A percentile compares a stretch with the other conserved stretches of the same genome.
Conservation (phyloP, 1,140 invertebrate species). For the Maconellicoccus hirsutus region DNA sequence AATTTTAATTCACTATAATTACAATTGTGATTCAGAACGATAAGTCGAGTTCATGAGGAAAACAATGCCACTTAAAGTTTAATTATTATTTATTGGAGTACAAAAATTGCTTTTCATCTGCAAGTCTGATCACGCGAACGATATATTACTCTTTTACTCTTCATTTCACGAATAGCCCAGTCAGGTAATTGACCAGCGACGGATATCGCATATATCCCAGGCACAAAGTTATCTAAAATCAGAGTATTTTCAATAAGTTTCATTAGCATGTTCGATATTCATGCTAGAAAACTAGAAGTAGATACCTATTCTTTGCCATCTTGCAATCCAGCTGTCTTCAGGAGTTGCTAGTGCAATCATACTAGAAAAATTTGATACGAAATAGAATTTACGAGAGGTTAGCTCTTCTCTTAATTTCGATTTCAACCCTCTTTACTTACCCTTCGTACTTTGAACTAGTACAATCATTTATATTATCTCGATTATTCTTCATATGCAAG, state of each 20-base stretch:
- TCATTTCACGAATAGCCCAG: constrained; percentile 80
- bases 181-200: constrained; percentile 80
- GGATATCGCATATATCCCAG: constrained; percentile 91
- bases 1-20: background rate
- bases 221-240: constrained; percentile 63
- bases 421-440: constrained; percentile 39
- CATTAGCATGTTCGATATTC: no score
- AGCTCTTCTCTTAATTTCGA: background rate
- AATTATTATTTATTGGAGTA: no score
- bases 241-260: background rate
- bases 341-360: constrained; percentile 88
- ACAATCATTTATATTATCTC: constrained; percentile 91
- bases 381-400: background rate
- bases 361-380: constrained; percentile 37
- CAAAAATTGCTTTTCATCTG: no score
- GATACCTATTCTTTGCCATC: constrained; percentile 94
- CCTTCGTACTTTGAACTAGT: constrained; percentile 97
- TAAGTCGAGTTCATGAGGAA: no score
- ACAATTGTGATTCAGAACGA: no score
- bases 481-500: constrained; percentile 84
- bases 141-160: constrained; percentile 76
- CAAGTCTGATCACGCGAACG: constrained; percentile 78
- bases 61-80: no score
- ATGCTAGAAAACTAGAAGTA: background rate
- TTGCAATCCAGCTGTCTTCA: constrained; percentile 93